Conservation (phyloP, 2,797 vertebrate genomes). For the Sebastes nivosus region DNA sequence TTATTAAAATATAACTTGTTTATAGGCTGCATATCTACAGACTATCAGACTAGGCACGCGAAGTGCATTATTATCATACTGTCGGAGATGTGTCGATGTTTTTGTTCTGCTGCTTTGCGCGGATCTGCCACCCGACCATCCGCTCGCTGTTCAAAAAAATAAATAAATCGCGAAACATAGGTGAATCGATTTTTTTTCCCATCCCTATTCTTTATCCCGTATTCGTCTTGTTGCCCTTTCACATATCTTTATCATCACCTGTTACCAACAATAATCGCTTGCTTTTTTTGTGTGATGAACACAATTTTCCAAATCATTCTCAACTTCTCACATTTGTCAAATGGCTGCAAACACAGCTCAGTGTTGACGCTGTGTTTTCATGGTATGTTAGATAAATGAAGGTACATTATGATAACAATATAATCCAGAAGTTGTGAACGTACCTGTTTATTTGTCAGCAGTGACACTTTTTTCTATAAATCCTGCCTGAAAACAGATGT, state of each 20-base stretch:
- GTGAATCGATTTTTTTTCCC: rapidly evolving
- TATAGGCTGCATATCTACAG: no score
- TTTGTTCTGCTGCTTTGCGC: no score
- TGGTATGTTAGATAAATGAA: constrained; percentile 4
- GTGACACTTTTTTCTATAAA: constrained; percentile 65
- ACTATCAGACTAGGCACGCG: no score
- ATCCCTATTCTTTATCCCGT: not conserved
- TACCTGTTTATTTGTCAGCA: constrained; percentile 63
- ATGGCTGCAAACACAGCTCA: not conserved
- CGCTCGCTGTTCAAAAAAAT: not conserved
- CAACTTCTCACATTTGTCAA: not conserved
- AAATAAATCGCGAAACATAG: no score
- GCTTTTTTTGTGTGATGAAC: not conserved
- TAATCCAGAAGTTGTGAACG: constrained; percentile 40
- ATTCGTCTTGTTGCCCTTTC: constrained; percentile 1
- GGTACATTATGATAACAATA: constrained; percentile 5
- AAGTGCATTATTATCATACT: no score
- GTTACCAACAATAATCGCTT: not conserved
- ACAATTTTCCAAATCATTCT: not conserved
- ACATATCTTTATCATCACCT: not conserved
- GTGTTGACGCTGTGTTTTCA: constrained; percentile 1
- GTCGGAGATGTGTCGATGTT: no score
- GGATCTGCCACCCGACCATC: no score
- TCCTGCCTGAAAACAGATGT: constrained; percentile 76
- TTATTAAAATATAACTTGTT: no score